phyloP scores from a whole-genome alignment of 2,888 invertebrate species.

The Anoplius nigerrimus region DNA sequence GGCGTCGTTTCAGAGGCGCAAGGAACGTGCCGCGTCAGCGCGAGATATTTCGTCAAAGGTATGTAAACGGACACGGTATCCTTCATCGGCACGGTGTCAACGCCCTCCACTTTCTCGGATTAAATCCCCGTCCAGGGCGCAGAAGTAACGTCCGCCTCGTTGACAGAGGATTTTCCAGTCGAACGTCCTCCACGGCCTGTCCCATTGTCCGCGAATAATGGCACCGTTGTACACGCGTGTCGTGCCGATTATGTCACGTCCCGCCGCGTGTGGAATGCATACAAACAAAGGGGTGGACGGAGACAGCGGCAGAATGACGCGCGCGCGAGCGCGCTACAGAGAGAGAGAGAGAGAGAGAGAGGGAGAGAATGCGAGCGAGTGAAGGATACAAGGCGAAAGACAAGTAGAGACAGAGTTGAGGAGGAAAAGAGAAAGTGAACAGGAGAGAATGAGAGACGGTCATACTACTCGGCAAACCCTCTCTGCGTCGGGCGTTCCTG shows the following conservation, averaged over 20 bases:
- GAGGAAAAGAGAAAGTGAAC: neutral
- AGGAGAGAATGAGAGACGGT: neutral
- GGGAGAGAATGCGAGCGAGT: neutral
- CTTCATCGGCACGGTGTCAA: neutral
- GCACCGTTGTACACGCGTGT: conserved; percentile 52
- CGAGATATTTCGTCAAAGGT: no score
- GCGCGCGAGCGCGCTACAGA: neutral
- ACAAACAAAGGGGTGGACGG: conserved; percentile 45
- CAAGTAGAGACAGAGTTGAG: neutral
- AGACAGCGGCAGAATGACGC: neutral
- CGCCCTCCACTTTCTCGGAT: conserved; percentile 14
- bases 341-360: conserved; percentile 7
- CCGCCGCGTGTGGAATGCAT: conserved; percentile 57
- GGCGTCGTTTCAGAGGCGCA: no score
- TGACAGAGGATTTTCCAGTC: conserved; percentile 41
- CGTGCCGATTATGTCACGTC: conserved; percentile 64
- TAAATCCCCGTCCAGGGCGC: conserved; percentile 34
- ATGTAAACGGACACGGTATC: conserved; percentile 7
- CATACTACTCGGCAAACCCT: neutral
- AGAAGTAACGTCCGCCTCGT: conserved; percentile 25
- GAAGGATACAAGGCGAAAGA: neutral
- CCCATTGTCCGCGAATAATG: conserved; percentile 54
- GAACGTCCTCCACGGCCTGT: conserved; percentile 39
- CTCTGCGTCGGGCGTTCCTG: neutral
- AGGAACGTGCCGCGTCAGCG: no score